phyloP scores from a whole-genome alignment of 2,113 vertebrate genomes.

The Zonotrichia leucophrys region DNA sequence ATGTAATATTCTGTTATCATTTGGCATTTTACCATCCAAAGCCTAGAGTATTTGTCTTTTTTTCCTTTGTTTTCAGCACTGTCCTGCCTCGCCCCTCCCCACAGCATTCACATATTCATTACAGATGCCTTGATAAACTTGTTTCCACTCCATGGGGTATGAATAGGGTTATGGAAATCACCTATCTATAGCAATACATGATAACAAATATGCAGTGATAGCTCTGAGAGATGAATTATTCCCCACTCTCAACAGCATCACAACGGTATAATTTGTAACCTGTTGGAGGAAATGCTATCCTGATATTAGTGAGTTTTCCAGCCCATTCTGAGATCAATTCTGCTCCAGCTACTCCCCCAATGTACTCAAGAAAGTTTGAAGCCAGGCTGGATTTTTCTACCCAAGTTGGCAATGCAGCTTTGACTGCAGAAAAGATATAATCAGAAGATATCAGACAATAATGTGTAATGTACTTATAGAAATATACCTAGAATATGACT shows the following conservation, averaged over 20 bases:
- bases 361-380: neutral
- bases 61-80: slow-evolving; percentile 21
- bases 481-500: neutral
- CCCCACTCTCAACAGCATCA: neutral
- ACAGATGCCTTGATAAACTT: slow-evolving; percentile 46
- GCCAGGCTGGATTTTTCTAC: neutral
- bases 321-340: neutral
- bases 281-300: neutral
- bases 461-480: neutral
- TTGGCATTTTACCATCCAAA: slow-evolving; percentile 32
- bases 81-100: neutral
- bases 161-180: slow-evolving; percentile 50
- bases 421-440: neutral
- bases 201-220: slow-evolving; percentile 47
- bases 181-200: slow-evolving; percentile 29
- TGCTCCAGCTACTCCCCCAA: neutral
- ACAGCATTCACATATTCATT: slow-evolving; percentile 18
- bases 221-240: slow-evolving; percentile 29
- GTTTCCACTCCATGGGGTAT: slow-evolving; percentile 31
- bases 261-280: slow-evolving; percentile 4
- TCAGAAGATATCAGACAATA: neutral
- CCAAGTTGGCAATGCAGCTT: neutral
- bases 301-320: neutral
- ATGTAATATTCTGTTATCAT: slow-evolving; percentile 42
- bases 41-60: neutral